Percentiles rank a stretch among this genome's conserved stretches.
Conservation (phyloP, 2,797 vertebrate genomes). For the Coregonus ussuriensis region DNA sequence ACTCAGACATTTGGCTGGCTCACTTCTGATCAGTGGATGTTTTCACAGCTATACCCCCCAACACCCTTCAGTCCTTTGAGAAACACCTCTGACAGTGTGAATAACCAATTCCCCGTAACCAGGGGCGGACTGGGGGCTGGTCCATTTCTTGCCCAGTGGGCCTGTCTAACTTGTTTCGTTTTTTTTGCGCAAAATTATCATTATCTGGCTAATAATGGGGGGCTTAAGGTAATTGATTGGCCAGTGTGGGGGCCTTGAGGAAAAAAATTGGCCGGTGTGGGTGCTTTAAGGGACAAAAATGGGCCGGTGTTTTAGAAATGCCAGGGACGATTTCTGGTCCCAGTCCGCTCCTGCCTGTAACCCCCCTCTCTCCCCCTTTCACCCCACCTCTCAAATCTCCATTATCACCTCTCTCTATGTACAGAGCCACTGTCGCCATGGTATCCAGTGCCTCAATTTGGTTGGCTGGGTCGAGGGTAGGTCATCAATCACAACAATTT, state of each 20-base stretch:
- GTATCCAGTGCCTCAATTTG: conserved; percentile 45
- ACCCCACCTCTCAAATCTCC: conserved; percentile 20
- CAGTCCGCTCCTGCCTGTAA: too few species aligned
- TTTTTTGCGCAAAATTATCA: too few species aligned
- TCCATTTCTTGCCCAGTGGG: too few species aligned
- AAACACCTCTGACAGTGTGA: background rate
- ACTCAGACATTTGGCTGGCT: background rate
- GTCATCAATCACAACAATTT: conserved; percentile 47
- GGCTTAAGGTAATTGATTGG: too few species aligned
- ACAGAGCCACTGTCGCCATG: conserved; percentile 35
- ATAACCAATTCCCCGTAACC: conserved; percentile 9
- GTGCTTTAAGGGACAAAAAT: too few species aligned
- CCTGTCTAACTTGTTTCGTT: too few species aligned
- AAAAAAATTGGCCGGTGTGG: too few species aligned
- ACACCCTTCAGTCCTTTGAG: conserved; percentile 1
- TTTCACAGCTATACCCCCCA: background rate
- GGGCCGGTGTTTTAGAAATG: background rate
- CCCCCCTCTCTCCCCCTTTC: background rate
- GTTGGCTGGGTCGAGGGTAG: conserved; percentile 25
- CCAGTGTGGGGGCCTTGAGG: too few species aligned
- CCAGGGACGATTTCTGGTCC: conserved; percentile 17
- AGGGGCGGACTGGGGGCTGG: too few species aligned
- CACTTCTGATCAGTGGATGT: background rate
- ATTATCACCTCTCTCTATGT: conserved; percentile 43
- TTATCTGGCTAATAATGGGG: too few species aligned